Evolutionary conservation across 1,140 invertebrate species (phyloP).

Genomic region (Battus philenor): DNA sequence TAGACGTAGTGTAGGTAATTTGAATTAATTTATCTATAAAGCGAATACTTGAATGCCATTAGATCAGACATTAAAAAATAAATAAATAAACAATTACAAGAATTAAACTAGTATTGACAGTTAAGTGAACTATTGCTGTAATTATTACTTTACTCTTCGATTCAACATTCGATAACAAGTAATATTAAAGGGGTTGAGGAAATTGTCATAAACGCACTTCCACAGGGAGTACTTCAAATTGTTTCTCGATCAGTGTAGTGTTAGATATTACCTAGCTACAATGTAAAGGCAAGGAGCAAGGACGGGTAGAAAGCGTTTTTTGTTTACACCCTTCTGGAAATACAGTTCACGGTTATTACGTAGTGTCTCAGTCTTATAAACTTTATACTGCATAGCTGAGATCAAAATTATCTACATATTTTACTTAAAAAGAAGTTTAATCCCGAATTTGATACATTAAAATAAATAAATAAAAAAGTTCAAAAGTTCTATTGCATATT

Average conservation of each 20-base stretch:
- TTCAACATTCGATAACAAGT: conserved; percentile 5
- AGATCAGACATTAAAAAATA: no score
- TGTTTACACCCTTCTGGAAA: conserved; percentile 68
- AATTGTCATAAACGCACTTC: conserved; percentile 58
- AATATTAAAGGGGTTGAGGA: conserved; percentile 37
- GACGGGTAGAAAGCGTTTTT: conserved; percentile 74
- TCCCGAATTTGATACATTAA: conserved; percentile 18
- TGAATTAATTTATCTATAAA: no score
- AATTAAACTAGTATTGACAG: not conserved
- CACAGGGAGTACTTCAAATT: conserved; percentile 55
- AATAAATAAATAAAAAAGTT: conserved; percentile 16
- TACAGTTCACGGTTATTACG: conserved; percentile 68
- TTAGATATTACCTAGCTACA: conserved; percentile 69
- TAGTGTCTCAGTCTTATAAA: conserved; percentile 71
- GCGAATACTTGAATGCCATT: no score
- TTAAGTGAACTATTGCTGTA: not conserved
- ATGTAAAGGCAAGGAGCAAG: conserved; percentile 74
- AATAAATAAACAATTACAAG: not conserved
- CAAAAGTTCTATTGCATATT: conserved; percentile 42
- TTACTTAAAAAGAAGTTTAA: conserved; percentile 17
- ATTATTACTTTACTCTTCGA: not conserved
- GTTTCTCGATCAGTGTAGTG: conserved; percentile 49
- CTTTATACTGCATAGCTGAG: conserved; percentile 53
- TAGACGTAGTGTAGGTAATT: conserved; percentile 22
- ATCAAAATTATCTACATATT: conserved; percentile 28